phyloP scores from a whole-genome alignment of 2,888 invertebrate species.

The Glaucopsyche alexis region DNA sequence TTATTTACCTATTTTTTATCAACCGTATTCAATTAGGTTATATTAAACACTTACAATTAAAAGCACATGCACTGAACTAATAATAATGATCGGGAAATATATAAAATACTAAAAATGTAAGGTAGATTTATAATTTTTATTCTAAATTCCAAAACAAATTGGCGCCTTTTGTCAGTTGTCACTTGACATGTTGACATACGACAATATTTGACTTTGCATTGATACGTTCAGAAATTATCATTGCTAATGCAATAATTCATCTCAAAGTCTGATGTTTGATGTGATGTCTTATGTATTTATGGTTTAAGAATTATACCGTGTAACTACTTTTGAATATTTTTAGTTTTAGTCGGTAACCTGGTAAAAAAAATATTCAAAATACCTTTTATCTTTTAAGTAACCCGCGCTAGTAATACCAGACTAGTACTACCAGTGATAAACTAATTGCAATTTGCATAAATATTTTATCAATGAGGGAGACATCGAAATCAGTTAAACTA shows the following conservation, averaged over 20 bases:
- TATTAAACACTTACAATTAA: slow-evolving; percentile 8
- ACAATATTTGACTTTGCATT: background rate
- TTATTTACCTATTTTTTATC: slow-evolving; percentile 20
- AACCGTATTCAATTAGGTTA: slow-evolving; percentile 27
- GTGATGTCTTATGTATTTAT: no score
- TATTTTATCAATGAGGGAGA: slow-evolving; percentile 31
- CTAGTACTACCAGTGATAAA: background rate
- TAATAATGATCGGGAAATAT: background rate
- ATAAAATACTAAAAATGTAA: background rate
- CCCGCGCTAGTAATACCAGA: no score
- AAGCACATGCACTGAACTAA: slow-evolving; percentile 13
- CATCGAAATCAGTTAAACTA: slow-evolving; percentile 36
- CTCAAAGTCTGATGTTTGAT: no score
- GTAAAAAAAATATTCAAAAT: no score
- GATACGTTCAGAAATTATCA: slow-evolving; percentile 7
- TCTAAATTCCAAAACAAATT: no score
- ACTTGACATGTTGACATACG: background rate
- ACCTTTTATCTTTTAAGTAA: background rate
- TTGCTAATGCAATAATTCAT: no score
- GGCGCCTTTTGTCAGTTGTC: background rate
- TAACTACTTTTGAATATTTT: no score
- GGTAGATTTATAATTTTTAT: slow-evolving; percentile 6
- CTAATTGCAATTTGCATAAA: no score
- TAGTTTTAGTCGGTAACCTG: no score
- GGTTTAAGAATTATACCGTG: no score